A percentile compares a stretch with the other conserved stretches of the same genome.
phyloP scores from a whole-genome alignment of 92 coral and sea anemone genomes.

The Nematostella vectensis region DNA sequence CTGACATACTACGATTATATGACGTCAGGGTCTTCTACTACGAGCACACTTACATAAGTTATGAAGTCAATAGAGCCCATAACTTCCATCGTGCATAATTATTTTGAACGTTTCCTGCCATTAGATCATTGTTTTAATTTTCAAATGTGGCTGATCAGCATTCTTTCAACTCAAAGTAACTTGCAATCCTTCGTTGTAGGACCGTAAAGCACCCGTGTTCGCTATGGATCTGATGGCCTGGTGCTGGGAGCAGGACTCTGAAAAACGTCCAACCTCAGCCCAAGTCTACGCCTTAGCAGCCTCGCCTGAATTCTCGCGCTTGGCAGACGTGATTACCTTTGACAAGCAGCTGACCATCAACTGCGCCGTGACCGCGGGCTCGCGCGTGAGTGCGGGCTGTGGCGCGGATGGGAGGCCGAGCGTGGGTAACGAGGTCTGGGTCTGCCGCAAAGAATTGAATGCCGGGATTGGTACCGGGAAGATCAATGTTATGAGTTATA shows the following conservation, averaged over 20 bases:
- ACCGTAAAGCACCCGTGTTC: conserved; percentile 86
- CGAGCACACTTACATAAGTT: no score
- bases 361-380: conserved; percentile 92
- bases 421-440: conserved; percentile 95
- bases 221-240: conserved; percentile 94
- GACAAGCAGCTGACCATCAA: conserved; percentile 77
- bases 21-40: no score
- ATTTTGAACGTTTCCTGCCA: no score
- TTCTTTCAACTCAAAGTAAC: no score
- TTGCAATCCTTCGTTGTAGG: conserved; percentile 23
- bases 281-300: conserved; percentile 75
- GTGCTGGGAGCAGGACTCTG: conserved; percentile 98
- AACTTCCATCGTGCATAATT: no score
- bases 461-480: conserved; percentile 74
- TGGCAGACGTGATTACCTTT: conserved; percentile 86
- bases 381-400: conserved; percentile 77
- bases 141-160: no score
- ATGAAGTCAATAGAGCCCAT: no score
- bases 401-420: conserved; percentile 89
- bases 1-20: no score
- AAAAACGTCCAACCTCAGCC: conserved; percentile 78
- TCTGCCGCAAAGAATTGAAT: conserved; percentile 76
- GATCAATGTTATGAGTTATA: conserved; percentile 73
- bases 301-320: conserved; percentile 87
- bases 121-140: no score